A percentile compares a stretch with the other conserved stretches of the same genome.
Evolutionary conservation across 2,113 vertebrate genomes (phyloP).

Genomic region (Equus quagga): DNA sequence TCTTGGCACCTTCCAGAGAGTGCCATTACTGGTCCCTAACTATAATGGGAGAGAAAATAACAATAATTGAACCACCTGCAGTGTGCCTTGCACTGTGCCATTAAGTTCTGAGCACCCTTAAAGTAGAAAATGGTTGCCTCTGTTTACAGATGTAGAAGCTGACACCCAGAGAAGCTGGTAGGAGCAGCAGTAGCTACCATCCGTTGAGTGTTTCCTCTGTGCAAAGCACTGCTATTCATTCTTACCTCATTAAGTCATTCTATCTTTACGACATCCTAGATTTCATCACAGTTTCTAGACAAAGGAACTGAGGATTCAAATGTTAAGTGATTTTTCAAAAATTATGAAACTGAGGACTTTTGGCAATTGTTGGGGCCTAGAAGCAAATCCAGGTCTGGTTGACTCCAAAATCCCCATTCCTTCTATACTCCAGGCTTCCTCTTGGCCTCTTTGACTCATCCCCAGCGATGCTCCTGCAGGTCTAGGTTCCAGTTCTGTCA

Average conservation of each 20-base stretch:
- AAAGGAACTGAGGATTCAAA: neutral
- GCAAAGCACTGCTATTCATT: neutral
- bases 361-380: neutral
- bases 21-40: neutral
- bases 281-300: neutral
- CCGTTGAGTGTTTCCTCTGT: neutral
- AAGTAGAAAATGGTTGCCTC: neutral
- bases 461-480: neutral
- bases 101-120: neutral
- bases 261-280: neutral
- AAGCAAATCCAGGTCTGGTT: neutral
- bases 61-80: neutral
- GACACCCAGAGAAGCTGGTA: neutral
- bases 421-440: neutral
- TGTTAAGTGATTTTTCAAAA: neutral
- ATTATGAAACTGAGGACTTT: neutral
- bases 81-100: neutral
- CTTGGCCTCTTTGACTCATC: neutral
- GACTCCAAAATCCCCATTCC: neutral
- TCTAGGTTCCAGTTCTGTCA: neutral
- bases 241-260: neutral
- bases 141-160: neutral
- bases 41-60: neutral
- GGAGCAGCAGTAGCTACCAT: neutral
- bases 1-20: neutral